phyloP scores from a whole-genome alignment of 1,140 invertebrate genomes.

The Medauroidea extradentata region DNA sequence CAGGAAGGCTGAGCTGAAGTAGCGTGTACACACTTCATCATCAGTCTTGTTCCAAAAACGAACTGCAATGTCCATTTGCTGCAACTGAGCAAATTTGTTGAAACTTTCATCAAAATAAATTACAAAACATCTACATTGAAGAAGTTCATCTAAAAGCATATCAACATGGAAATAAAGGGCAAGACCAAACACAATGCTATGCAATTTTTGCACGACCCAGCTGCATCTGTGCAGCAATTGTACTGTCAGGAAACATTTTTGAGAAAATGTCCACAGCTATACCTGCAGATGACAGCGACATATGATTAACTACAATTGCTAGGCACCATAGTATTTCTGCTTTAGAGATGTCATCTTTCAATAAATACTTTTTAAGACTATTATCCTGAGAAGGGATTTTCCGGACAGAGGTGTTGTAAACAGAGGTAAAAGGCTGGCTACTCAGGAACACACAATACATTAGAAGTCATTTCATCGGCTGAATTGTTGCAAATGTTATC shows the following conservation, averaged over 20 bases:
- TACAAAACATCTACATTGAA: constrained; percentile 14
- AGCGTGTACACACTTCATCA: constrained; percentile 11
- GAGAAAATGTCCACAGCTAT: constrained; percentile 18
- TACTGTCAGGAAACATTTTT: constrained; percentile 18
- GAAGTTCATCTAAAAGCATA: constrained; percentile 2
- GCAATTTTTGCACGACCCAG: constrained; percentile 22
- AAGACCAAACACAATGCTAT: constrained; percentile 12
- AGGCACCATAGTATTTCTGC: no score
- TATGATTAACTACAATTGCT: neutral
- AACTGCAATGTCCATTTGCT: constrained; percentile 12
- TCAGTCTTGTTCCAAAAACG: constrained; percentile 2
- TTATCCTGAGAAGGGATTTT: no score
- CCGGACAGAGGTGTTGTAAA: no score
- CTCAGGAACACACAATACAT: no score
- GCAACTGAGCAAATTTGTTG: constrained; percentile 8
- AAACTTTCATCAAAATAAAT: constrained; percentile 24
- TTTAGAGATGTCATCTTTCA: no score
- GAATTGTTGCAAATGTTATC: no score
- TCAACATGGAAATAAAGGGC: constrained; percentile 21
- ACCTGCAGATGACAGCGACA: constrained; percentile 13
- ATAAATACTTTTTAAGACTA: no score
- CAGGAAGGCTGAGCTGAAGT: constrained; percentile 22
- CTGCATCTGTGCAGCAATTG: constrained; percentile 23
- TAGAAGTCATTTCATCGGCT: no score
- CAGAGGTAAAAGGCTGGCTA: no score